Conservation (phyloP, 2,113 vertebrate genomes). For the Suricata suricatta region DNA sequence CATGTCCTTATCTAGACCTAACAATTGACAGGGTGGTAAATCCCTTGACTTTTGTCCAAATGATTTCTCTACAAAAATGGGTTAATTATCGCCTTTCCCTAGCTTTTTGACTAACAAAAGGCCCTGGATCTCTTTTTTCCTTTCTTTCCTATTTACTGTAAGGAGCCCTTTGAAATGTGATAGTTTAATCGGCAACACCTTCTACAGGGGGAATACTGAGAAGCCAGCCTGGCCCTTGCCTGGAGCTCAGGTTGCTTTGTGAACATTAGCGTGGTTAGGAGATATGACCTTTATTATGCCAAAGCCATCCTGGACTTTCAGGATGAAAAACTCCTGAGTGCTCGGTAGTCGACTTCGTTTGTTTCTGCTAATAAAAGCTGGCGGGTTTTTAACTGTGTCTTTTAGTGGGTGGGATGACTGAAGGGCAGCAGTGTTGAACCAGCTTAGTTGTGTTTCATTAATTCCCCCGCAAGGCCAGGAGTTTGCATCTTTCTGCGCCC, state of each 20-base stretch:
- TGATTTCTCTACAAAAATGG: conserved; percentile 94
- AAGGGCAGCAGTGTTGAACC: conserved; percentile 57
- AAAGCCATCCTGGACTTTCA: conserved; percentile 87
- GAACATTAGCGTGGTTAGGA: conserved; percentile 87
- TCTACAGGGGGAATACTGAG: conserved; percentile 87
- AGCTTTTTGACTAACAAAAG: conserved; percentile 95
- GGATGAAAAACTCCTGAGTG: conserved; percentile 85
- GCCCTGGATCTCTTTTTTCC: conserved; percentile 93
- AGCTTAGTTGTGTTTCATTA: conserved; percentile 71
- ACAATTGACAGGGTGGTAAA: conserved; percentile 91
- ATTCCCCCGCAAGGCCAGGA: conserved; percentile 60
- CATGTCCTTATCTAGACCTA: conserved; percentile 89
- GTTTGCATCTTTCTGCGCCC: conserved; percentile 68
- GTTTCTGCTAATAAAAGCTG: conserved; percentile 86
- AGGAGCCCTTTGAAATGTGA: conserved; percentile 90
- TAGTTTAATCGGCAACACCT: conserved; percentile 90
- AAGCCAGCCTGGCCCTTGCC: conserved; percentile 83
- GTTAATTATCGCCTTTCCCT: conserved; percentile 95
- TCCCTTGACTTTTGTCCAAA: conserved; percentile 90
- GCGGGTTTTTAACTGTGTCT: conserved; percentile 73
- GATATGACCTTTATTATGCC: conserved; percentile 88
- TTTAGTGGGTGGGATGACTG: conserved; percentile 67
- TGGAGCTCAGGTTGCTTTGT: conserved; percentile 88
- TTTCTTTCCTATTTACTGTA: conserved; percentile 91
- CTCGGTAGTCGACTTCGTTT: conserved; percentile 83